Conservation (phyloP, 2,888 invertebrate genomes). For the Mythimna vitellina region DNA sequence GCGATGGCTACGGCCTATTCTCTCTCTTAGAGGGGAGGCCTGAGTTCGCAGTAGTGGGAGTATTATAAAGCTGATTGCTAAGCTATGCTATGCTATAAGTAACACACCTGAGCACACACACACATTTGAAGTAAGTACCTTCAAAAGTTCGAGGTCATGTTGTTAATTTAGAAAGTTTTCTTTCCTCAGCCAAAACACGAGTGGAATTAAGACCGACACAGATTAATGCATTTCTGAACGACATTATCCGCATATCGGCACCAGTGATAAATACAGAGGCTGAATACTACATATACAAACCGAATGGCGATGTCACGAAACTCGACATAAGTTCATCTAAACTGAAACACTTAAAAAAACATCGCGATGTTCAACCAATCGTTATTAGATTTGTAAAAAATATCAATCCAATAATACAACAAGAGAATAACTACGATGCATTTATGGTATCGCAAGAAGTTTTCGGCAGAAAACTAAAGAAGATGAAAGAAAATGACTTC, state of each 20-base stretch:
- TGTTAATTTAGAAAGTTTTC: neutral
- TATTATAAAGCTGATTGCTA: no score
- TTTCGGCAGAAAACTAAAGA: conserved; percentile 50
- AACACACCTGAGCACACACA: no score
- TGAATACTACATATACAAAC: conserved; percentile 74
- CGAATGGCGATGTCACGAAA: conserved; percentile 73
- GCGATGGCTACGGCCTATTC: no score
- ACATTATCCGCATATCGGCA: conserved; percentile 75
- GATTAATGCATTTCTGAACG: conserved; percentile 71
- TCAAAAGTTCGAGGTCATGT: neutral
- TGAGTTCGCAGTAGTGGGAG: no score
- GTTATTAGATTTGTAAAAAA: conserved; percentile 33
- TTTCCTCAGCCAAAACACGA: conserved; percentile 77
- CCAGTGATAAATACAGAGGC: conserved; percentile 69
- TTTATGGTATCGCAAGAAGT: conserved; percentile 33
- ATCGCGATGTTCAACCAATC: conserved; percentile 1
- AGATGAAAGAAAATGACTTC: conserved; percentile 74
- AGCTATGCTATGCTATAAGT: no score
- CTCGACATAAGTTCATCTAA: conserved; percentile 65
- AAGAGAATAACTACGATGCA: conserved; percentile 58
- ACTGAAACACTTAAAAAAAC: neutral
- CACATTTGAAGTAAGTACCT: no score
- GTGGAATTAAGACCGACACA: conserved; percentile 72
- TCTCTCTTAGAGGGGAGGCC: no score
- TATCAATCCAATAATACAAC: conserved; percentile 46